A percentile compares a stretch with the other conserved stretches of the same genome.
phyloP scores from a whole-genome alignment of 1,140 invertebrate species.

The Riptortus pedestris region DNA sequence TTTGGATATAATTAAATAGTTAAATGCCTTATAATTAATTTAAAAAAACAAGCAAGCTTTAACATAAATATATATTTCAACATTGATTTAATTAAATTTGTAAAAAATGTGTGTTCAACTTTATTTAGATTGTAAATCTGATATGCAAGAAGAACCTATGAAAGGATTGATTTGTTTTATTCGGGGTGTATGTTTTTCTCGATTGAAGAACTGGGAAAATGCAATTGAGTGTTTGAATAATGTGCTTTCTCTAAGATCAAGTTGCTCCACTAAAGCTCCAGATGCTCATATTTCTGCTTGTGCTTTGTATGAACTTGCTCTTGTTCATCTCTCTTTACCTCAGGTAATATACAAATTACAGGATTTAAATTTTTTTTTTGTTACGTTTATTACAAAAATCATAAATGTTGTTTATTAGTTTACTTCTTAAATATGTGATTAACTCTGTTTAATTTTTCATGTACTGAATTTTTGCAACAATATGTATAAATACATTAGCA shows the following conservation, averaged over 20 bases:
- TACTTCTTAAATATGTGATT: too few species aligned
- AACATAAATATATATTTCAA: too few species aligned
- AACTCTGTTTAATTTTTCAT: too few species aligned
- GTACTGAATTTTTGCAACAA: neutral
- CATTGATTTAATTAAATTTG: too few species aligned
- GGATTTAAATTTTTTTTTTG: too few species aligned
- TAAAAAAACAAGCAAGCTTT: too few species aligned
- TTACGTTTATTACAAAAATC: too few species aligned
- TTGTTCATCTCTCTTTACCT: conserved; percentile 22
- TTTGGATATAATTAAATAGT: too few species aligned
- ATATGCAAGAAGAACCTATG: conserved; percentile 8
- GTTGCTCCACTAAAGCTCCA: neutral
- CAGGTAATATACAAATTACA: too few species aligned
- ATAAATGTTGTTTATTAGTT: too few species aligned
- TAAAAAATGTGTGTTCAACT: too few species aligned
- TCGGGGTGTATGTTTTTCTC: neutral
- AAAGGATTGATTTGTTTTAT: neutral
- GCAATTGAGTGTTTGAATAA: neutral
- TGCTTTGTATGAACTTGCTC: neutral
- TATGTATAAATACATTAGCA: neutral
- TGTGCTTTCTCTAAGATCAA: neutral
- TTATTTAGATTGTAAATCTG: conserved; percentile 22
- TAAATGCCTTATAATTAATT: too few species aligned
- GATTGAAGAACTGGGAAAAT: neutral
- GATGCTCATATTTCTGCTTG: conserved; percentile 19